Percentiles rank a stretch among this genome's conserved stretches.
Evolutionary conservation across 2,888 invertebrate species (phyloP).

Genomic region (Amiota communis): DNA sequence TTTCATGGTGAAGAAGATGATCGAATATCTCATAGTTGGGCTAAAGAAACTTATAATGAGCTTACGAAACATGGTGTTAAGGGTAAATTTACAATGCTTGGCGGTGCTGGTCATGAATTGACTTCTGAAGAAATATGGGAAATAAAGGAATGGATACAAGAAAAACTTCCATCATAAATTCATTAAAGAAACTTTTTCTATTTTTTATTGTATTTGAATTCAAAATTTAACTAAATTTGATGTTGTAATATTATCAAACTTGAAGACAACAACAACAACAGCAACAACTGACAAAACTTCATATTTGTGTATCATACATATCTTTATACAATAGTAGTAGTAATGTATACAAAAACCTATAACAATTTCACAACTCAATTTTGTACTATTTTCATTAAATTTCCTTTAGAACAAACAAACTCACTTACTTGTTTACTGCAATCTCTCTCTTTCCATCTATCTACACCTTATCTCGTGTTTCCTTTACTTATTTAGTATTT

Average conservation of each 20-base stretch:
- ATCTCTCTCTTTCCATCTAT: too few species aligned
- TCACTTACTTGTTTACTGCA: too few species aligned
- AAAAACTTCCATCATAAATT: constrained; percentile 73
- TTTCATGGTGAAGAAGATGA: constrained; percentile 75
- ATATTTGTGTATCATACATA: neutral
- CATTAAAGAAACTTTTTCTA: too few species aligned
- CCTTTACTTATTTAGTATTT: neutral
- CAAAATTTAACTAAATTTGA: too few species aligned
- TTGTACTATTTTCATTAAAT: constrained; percentile 20
- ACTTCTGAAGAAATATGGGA: constrained; percentile 76
- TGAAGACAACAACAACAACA: neutral
- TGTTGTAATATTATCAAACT: too few species aligned
- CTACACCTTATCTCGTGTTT: neutral
- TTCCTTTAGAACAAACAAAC: neutral
- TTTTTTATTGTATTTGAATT: too few species aligned
- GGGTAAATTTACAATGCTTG: constrained; percentile 78
- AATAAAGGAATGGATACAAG: constrained; percentile 79
- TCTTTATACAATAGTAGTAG: too few species aligned
- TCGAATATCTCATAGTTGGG: constrained; percentile 81
- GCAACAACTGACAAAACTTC: constrained; percentile 20
- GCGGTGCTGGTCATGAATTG: constrained; percentile 79
- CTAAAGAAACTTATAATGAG: constrained; percentile 76
- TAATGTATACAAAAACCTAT: constrained; percentile 1
- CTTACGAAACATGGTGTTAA: constrained; percentile 77
- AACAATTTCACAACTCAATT: neutral